Base-by-base conservation (phyloP, 2,888 invertebrate species). In the Eupithecia inturbata region DNA sequence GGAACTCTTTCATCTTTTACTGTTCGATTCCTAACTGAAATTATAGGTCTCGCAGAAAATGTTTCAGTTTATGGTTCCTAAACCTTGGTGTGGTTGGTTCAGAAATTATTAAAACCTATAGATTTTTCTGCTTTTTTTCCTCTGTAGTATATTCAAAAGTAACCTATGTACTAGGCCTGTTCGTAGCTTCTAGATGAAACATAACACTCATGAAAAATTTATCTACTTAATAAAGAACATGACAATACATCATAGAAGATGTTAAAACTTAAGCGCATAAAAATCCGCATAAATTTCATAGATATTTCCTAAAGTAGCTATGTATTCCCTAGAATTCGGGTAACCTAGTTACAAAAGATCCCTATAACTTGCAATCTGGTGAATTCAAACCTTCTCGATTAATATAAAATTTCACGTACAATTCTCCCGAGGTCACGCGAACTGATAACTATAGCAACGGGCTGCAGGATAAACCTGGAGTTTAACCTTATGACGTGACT, bases 401-500 rank as follows among this genome's bases (percentile, higher is more conserved):
- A 10, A 53, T n/a, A 53, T 53, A 22, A 57, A 26, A n/a, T 57
- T 57, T 14, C 4, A 26, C 19, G 9, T 31, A 31, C 62, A 19
- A 62, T 31, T 31, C 2, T 16, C 16, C 62, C 31, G 31, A 28
- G 31, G 28, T 28, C 6, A 31, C 9, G 31, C 19, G 9, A 19
- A 31, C 62, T 9, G 31, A 62, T 62, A 62, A 31, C 62, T 19
- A 62, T 28, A 62, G 31, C 36, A 71, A 67, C 57, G 67, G 31
- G 41, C 67, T 57, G 28, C 39, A 19, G 60, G 71, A 57, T 71
- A 67, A 71, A 71, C 71, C 71, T 71, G 67, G 36, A 31, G 41
- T 71, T 67, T 71, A 71, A 67, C 71, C 67, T 60, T 57, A 67
- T 71, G 53, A 66, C 66, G 31, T 62, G 57, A 57, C 22, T 62